phyloP scores from a whole-genome alignment of 2,888 invertebrate genomes.

The Philhelius pedissequus region DNA sequence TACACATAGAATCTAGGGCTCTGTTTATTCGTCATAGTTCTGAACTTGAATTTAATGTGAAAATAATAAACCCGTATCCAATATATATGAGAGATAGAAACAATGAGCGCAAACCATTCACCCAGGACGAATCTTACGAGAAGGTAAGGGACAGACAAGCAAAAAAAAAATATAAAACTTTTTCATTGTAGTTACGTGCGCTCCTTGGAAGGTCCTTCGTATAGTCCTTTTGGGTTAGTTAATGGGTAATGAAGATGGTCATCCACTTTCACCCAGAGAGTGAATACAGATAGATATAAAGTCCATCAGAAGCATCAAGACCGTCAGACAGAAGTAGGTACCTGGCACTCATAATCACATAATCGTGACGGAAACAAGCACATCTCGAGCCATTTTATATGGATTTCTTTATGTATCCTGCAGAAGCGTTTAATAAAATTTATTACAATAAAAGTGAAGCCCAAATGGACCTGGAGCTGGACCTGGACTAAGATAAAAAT shows the following conservation, averaged over 20 bases:
- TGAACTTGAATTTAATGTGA: constrained; percentile 55
- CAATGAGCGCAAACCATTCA: constrained; percentile 9
- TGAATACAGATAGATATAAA: not conserved
- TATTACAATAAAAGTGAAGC: constrained; percentile 63
- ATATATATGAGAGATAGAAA: not conserved
- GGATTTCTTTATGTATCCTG: constrained; percentile 63
- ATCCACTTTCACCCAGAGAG: constrained; percentile 15
- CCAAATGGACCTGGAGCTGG: constrained; percentile 39
- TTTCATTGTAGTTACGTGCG: constrained; percentile 49
- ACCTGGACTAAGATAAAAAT: constrained; percentile 10
- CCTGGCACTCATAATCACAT: constrained; percentile 59
- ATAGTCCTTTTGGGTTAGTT: constrained; percentile 38
- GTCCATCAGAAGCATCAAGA: not conserved
- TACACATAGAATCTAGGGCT: not conserved
- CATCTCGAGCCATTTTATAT: constrained; percentile 60
- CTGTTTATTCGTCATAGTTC: constrained; percentile 46
- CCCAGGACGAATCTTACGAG: no score
- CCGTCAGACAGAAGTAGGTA: no score
- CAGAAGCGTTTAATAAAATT: constrained; percentile 68
- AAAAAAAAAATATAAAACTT: constrained; percentile 41
- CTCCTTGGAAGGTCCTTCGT: constrained; percentile 11
- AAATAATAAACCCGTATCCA: constrained; percentile 55
- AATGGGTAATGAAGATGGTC: constrained; percentile 58
- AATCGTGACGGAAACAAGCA: constrained; percentile 60
- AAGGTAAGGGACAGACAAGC: not conserved